phyloP scores from a whole-genome alignment of 2,797 vertebrate genomes.

The Oreochromis grahami region DNA sequence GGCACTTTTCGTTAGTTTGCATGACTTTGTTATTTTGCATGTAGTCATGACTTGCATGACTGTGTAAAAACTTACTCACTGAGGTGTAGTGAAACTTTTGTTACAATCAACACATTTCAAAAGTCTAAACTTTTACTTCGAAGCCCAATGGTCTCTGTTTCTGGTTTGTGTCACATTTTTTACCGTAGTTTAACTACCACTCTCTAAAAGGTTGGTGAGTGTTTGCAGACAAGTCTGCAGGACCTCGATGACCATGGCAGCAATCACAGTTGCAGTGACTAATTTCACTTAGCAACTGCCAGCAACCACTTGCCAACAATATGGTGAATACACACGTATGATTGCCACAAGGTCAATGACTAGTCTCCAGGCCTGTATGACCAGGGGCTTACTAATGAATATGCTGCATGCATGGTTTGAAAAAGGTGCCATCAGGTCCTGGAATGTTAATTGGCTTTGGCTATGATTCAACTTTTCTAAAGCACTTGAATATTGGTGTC shows the following conservation, averaged over 20 bases:
- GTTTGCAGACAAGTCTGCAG: not conserved
- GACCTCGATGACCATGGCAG: not conserved
- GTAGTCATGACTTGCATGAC: no score
- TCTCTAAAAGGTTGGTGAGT: not conserved
- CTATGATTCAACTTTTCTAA: not conserved
- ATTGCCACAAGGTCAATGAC: not conserved
- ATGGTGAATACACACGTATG: not conserved
- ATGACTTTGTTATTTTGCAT: not conserved
- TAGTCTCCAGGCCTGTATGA: not conserved
- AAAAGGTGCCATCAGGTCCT: not conserved
- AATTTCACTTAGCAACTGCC: not conserved
- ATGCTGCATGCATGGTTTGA: not conserved
- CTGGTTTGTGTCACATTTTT: not conserved
- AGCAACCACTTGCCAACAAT: not conserved
- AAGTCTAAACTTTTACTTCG: not conserved
- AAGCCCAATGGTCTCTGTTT: not conserved
- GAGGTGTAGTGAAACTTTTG: not conserved
- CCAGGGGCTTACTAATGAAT: not conserved
- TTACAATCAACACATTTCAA: not conserved
- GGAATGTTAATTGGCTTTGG: not conserved
- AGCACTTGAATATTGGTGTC: not conserved
- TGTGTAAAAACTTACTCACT: no score
- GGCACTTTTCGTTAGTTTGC: no score
- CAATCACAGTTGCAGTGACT: not conserved
- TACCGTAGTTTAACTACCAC: not conserved